phyloP scores from a whole-genome alignment of 2,113 vertebrate genomes.

The Catharus bicknelli region DNA sequence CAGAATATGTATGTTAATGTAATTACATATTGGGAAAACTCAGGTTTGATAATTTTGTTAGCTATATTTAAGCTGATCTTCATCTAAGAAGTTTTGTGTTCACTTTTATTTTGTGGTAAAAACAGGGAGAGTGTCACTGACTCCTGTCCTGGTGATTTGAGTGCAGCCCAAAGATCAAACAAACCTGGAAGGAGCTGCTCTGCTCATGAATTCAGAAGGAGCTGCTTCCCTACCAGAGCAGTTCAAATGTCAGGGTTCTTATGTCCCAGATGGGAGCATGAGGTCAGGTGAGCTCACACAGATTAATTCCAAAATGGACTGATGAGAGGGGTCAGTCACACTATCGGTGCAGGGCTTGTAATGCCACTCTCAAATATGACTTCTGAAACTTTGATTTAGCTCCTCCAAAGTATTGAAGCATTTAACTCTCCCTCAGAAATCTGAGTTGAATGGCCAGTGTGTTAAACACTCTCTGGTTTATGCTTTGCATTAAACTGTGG shows the following conservation, averaged over 20 bases:
- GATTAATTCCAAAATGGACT: background rate
- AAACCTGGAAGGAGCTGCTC: background rate
- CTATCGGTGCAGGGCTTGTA: background rate
- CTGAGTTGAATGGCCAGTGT: background rate
- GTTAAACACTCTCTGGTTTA: background rate
- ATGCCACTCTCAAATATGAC: background rate
- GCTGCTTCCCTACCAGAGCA: background rate
- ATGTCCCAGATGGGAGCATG: fast-evolving
- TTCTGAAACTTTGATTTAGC: background rate
- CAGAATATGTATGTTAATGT: background rate
- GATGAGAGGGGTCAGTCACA: background rate
- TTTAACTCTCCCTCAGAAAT: background rate
- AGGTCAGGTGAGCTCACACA: background rate
- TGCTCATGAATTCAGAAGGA: background rate
- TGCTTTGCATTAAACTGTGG: background rate
- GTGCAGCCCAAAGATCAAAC: background rate
- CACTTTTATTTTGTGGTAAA: background rate
- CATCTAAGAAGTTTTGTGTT: background rate
- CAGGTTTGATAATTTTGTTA: background rate
- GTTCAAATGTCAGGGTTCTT: background rate
- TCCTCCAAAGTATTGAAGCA: background rate
- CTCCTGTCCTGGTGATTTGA: background rate
- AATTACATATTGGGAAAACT: background rate
- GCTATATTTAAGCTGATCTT: background rate
- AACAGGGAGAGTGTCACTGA: background rate